Evolutionary conservation across 2,888 invertebrate genomes (phyloP).

Genomic region (Protophormia terraenovae): DNA sequence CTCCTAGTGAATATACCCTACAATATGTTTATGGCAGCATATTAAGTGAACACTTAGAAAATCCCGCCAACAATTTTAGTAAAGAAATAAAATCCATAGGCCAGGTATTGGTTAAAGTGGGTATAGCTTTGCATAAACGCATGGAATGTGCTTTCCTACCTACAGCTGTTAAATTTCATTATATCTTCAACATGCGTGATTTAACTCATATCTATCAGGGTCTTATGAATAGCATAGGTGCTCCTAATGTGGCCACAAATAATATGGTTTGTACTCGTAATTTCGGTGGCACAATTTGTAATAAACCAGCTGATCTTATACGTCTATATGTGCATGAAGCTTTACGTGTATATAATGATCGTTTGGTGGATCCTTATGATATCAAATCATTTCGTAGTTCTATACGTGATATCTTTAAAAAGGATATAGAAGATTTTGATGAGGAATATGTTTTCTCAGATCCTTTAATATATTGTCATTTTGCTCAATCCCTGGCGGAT

Average conservation of each 20-base stretch:
- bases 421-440: slow-evolving; percentile 89
- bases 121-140: slow-evolving; percentile 89
- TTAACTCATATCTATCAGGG: slow-evolving; percentile 97
- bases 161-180: slow-evolving; percentile 97
- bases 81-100: slow-evolving; percentile 78
- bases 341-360: slow-evolving; percentile 94
- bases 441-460: slow-evolving; percentile 88
- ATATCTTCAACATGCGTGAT: slow-evolving; percentile 95
- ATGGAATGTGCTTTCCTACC: slow-evolving; percentile 91
- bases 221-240: slow-evolving; percentile 90
- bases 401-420: slow-evolving; percentile 89
- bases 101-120: slow-evolving; percentile 84
- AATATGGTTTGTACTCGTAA: slow-evolving; percentile 58
- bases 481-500: slow-evolving; percentile 89
- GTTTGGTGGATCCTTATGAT: slow-evolving; percentile 91
- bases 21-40: slow-evolving; percentile 92
- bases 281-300: slow-evolving; percentile 81
- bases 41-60: slow-evolving; percentile 87
- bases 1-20: slow-evolving; percentile 91
- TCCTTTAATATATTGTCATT: slow-evolving; percentile 95
- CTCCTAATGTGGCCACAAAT: slow-evolving; percentile 80
- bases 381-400: slow-evolving; percentile 89
- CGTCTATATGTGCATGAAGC: slow-evolving; percentile 96
- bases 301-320: slow-evolving; percentile 87
- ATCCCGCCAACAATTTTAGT: slow-evolving; percentile 86